Conservation (phyloP, 2,888 invertebrate genomes). For the Drosophila mayaguana region DNA sequence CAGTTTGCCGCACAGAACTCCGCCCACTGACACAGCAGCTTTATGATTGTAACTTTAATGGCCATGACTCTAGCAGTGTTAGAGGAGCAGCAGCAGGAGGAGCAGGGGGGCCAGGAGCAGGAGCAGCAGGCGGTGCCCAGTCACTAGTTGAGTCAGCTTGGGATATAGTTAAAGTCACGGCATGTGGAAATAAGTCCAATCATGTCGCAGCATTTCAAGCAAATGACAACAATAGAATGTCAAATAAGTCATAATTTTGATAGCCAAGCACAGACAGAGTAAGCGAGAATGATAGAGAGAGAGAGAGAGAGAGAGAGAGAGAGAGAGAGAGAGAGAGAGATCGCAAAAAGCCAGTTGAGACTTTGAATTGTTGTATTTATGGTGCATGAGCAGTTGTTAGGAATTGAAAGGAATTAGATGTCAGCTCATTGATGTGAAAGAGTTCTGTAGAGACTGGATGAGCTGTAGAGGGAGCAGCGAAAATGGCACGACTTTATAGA, state of each 20-base stretch:
- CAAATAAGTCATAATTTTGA: conserved; percentile 53
- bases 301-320: neutral
- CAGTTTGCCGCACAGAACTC: conserved; percentile 9
- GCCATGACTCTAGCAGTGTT: conserved; percentile 33
- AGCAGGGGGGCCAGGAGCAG: neutral
- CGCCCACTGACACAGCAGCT: conserved; percentile 41
- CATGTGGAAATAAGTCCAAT: conserved; percentile 43
- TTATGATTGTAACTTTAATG: conserved; percentile 69
- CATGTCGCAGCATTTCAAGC: conserved; percentile 44
- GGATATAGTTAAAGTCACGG: conserved; percentile 25
- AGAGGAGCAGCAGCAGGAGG: neutral
- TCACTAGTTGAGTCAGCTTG: conserved; percentile 43
- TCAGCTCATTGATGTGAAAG: conserved; percentile 9
- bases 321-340: neutral
- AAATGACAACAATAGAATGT: conserved; percentile 48
- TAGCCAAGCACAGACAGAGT: neutral
- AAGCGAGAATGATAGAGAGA: neutral
- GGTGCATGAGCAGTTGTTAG: conserved; percentile 15
- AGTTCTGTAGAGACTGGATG: neutral
- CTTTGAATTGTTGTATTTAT: conserved; percentile 37
- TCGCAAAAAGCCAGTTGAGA: conserved; percentile 9
- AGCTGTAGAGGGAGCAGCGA: neutral
- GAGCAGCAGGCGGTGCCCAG: neutral
- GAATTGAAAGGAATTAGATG: conserved; percentile 21
- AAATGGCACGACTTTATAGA: neutral